phyloP scores from a whole-genome alignment of 2,113 vertebrate species.

The Poecilia latipinna region DNA sequence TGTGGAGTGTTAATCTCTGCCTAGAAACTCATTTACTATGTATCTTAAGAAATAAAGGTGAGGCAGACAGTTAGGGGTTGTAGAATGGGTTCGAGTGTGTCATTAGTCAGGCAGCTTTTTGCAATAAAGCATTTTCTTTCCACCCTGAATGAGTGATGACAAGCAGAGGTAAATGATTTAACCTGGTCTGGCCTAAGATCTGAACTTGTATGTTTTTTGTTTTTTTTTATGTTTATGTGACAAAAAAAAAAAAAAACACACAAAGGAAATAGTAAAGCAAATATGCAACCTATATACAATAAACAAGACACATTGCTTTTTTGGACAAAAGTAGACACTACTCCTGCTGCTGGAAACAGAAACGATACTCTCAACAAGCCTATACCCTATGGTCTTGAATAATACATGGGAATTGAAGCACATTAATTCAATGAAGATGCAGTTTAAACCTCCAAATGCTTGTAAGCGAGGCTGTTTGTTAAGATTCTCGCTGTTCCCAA shows the following conservation, averaged over 20 bases:
- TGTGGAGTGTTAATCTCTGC: slow-evolving; percentile 39
- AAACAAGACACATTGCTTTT: neutral
- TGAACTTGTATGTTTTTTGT: neutral
- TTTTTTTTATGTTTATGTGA: neutral
- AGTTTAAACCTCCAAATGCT: slow-evolving; percentile 11
- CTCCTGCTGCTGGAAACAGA: slow-evolving; percentile 8
- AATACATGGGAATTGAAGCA: slow-evolving; percentile 10
- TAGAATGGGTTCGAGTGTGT: neutral
- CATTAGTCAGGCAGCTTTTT: slow-evolving; percentile 31
- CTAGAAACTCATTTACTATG: slow-evolving; percentile 48
- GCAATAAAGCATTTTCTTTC: slow-evolving; percentile 31
- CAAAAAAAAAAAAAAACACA: neutral
- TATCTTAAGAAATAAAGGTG: slow-evolving; percentile 31
- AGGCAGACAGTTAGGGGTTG: slow-evolving; percentile 46
- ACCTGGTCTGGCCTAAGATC: slow-evolving; percentile 41
- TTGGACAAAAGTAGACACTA: neutral
- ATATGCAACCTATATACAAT: slow-evolving; percentile 1
- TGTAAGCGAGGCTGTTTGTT: slow-evolving; percentile 11
- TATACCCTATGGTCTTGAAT: neutral
- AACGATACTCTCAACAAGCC: slow-evolving; percentile 6
- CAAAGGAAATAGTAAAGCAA: neutral
- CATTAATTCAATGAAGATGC: neutral
- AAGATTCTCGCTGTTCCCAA: neutral
- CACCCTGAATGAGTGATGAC: slow-evolving; percentile 35
- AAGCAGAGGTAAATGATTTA: slow-evolving; percentile 47